Evolutionary conservation across 2,888 invertebrate species (phyloP).

Genomic region (Phalera bucephala): DNA sequence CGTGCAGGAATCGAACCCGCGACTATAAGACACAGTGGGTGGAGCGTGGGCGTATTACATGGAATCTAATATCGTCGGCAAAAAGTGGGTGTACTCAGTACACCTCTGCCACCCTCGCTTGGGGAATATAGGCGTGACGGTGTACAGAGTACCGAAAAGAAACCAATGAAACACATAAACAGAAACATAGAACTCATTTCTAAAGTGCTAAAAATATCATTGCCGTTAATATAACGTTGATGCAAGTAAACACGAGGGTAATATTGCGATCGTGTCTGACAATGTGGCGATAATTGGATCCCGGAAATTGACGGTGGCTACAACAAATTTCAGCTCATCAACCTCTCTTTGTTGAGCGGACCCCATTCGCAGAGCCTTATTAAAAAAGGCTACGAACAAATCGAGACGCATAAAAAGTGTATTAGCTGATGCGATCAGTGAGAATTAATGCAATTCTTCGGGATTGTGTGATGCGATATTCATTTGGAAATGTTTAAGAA

Average conservation of each 20-base stretch:
- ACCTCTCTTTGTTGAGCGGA: conserved; percentile 28
- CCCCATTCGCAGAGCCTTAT: conserved; percentile 23
- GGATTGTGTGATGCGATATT: neutral
- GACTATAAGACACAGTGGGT: no score
- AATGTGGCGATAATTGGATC: conserved; percentile 48
- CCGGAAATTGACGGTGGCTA: conserved; percentile 38
- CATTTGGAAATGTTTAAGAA: no score
- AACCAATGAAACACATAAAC: conserved; percentile 3
- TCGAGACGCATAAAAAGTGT: conserved; percentile 10
- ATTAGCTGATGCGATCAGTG: neutral
- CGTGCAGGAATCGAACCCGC: no score
- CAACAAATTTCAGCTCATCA: conserved; percentile 43
- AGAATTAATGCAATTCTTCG: neutral
- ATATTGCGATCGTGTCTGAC: conserved; percentile 33
- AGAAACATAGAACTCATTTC: neutral
- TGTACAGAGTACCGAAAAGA: no score
- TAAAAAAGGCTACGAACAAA: conserved; percentile 28
- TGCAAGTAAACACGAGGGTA: conserved; percentile 21
- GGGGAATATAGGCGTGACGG: no score
- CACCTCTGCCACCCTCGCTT: no score
- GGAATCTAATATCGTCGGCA: no score
- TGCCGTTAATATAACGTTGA: conserved; percentile 11
- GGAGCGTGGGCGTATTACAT: no score
- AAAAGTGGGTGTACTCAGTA: no score
- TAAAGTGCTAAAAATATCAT: conserved; percentile 6